Conservation (phyloP, 2,797 vertebrate species). For the Pteronotus mesoamericanus region DNA sequence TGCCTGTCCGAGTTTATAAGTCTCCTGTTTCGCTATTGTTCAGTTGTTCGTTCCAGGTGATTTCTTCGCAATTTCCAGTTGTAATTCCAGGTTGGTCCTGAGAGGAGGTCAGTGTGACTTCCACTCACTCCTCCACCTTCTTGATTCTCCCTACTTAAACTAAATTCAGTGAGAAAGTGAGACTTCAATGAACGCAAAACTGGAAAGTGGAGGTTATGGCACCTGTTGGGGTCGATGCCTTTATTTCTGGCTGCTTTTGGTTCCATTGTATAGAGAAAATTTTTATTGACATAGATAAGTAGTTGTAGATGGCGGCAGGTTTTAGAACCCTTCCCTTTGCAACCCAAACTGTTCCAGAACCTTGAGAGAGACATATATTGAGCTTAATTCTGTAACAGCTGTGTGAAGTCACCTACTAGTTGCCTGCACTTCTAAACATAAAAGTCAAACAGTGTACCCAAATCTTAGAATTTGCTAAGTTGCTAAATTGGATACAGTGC, state of each 20-base stretch:
- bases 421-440: neutral
- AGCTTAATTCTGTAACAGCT: neutral
- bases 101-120: no score
- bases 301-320: no score
- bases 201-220: neutral
- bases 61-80: no score
- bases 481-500: neutral
- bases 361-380: neutral
- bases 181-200: neutral
- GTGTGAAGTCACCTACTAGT: neutral
- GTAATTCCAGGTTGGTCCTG: no score
- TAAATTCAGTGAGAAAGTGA: neutral
- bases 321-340: neutral
- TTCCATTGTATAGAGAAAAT: neutral
- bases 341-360: neutral
- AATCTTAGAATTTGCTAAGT: neutral
- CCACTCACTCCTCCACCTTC: no score
- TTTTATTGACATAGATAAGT: neutral
- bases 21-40: no score
- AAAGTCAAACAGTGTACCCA: neutral
- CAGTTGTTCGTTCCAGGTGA: no score
- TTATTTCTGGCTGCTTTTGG: neutral
- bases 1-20: no score
- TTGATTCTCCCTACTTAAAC: no score
- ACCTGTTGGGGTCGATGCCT: neutral